Evolutionary conservation across 2,888 invertebrate species (phyloP).

Genomic region (Sphecodes monilicornis): DNA sequence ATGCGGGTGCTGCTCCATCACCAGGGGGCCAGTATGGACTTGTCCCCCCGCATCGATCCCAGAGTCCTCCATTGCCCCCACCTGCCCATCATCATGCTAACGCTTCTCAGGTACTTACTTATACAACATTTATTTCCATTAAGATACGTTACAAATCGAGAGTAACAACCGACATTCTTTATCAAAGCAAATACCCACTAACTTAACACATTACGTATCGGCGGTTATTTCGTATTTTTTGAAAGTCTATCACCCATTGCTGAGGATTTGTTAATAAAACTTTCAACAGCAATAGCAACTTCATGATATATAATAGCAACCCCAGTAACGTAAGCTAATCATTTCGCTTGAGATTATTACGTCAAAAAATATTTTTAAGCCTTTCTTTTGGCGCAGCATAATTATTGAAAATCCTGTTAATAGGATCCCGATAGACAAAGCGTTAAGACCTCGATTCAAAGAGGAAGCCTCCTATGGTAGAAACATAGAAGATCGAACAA

Average conservation of each 20-base stretch:
- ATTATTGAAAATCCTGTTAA: background rate
- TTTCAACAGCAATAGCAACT: background rate
- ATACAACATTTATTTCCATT: constrained; percentile 49
- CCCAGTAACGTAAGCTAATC: background rate
- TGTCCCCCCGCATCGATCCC: constrained; percentile 84
- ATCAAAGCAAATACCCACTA: background rate
- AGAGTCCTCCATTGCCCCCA: constrained; percentile 89
- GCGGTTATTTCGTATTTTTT: background rate
- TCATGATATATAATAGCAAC: too few species aligned
- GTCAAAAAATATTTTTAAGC: background rate
- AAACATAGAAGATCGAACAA: background rate
- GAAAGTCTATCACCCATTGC: too few species aligned
- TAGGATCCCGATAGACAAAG: background rate
- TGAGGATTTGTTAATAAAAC: background rate
- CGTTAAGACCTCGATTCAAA: too few species aligned
- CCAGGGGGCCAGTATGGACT: constrained; percentile 83
- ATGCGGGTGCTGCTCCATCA: constrained; percentile 80
- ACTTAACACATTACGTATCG: background rate
- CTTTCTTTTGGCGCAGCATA: background rate
- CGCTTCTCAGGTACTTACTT: constrained; percentile 83
- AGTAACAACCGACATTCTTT: background rate
- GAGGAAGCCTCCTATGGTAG: background rate
- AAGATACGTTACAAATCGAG: background rate
- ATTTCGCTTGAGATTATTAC: background rate
- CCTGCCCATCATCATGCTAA: constrained; percentile 91